Base-by-base conservation (phyloP, 2,797 vertebrate genomes). In the Etheostoma perlongum region DNA sequence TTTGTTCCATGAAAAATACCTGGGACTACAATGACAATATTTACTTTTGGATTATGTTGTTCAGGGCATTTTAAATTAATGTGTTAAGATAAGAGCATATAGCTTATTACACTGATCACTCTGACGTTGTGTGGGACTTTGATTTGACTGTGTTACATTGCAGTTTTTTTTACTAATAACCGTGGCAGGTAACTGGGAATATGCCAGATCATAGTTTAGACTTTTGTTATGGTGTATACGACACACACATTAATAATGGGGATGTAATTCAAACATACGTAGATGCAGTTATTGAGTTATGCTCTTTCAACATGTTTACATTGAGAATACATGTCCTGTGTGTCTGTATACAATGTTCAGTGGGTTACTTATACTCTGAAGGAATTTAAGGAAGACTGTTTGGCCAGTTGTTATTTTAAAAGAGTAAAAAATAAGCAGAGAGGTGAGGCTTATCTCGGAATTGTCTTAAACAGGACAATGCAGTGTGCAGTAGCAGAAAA, bases 371-470 rank as follows among this genome's bases (percentile, higher is more conserved):
- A 67, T 83, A 83, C 83, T 91, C 75, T 95, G 93, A 94, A 95
- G 92, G 93, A 94, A 85, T 54, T 85, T 84, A 88, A 89, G 79
- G 83, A 90, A 89, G 85, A 93, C 91, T 89, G 76, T 91, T 82
- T 85, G 92, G 93, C 93, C 94, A 95, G 94, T 95, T 92, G 59
- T 82, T 83, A 72, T 85, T 88, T 12, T 83, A 66, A 70, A 64
- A 69, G 47, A 72, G 55, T 80, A 40, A 40, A 11, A 27, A 27
- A 27, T 27, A 27, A 74, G 55, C 66, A 54, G 33, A 66, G 81
- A 88, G 72, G 57, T 76, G 74, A 74, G 78, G 72, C 51, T 73
- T 57, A 72, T 84, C 63, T 76, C 84, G 67, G 90, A 88, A 88
- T 92, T 92, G 90, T 90, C 83, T 83, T 91, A 88, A 88, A 86